A percentile compares a stretch with the other conserved stretches of the same genome.
phyloP scores from a whole-genome alignment of 2,888 invertebrate genomes.

The Eilema sororculum region DNA sequence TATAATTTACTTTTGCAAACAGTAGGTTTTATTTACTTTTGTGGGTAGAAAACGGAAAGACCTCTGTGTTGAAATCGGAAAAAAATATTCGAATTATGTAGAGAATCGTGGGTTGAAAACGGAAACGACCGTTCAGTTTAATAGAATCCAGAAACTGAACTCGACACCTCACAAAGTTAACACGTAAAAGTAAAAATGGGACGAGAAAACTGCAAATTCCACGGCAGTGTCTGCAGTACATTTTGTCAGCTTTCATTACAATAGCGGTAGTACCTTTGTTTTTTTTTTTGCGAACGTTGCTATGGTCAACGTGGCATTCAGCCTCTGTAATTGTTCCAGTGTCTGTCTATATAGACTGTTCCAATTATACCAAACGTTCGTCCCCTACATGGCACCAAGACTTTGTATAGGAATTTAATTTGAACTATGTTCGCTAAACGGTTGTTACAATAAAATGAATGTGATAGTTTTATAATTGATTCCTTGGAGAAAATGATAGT shows the following conservation, averaged over 20 bases:
- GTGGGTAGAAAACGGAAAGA: too few relatives aligned
- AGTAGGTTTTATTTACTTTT: too few relatives aligned
- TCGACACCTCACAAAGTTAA: not conserved
- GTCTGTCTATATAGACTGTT: conserved; percentile 29
- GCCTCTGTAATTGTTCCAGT: conserved; percentile 40
- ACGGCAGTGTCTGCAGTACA: not conserved
- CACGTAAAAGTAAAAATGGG: not conserved
- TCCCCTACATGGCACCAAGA: too few relatives aligned
- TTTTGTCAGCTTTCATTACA: conserved; percentile 27
- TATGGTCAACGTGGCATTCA: conserved; percentile 44
- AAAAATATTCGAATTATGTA: too few relatives aligned
- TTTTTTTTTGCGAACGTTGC: conserved; percentile 3
- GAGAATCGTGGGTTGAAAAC: too few relatives aligned
- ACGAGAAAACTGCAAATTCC: not conserved
- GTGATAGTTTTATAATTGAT: not conserved
- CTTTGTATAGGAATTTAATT: conserved; percentile 34
- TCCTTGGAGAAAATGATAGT: not conserved
- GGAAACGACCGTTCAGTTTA: not conserved
- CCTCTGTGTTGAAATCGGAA: too few relatives aligned
- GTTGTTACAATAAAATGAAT: not conserved
- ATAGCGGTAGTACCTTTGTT: not conserved
- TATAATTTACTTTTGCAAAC: too few relatives aligned
- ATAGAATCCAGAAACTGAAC: not conserved
- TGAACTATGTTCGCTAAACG: not conserved
- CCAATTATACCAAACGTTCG: conserved; percentile 41